These are phyloP conservation scores for Astropecten irregularis DNA, from an alignment of 53 echinoderm and acorn worm genomes.

Conservation along the genomic window DNA sequence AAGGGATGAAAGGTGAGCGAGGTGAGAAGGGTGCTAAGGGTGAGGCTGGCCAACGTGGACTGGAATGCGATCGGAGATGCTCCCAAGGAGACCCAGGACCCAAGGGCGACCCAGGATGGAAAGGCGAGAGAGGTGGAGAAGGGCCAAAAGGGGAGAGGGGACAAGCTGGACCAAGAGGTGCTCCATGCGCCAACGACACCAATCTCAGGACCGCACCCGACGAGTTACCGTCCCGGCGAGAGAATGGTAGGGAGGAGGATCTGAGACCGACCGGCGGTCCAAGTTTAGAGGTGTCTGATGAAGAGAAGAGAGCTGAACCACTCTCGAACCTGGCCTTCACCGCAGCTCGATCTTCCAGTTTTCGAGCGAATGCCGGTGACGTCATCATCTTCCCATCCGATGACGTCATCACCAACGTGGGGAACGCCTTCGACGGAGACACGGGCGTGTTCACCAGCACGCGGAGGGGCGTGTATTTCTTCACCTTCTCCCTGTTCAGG, in stretches of 20 bases:
- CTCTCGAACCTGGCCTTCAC: conserved; percentile 8
- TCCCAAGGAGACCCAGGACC: too few species aligned
- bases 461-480: neutral
- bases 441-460: conserved; percentile 25
- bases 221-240: too few species aligned
- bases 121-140: neutral
- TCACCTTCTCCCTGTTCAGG: conserved; percentile 17
- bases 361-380: conserved; percentile 17
- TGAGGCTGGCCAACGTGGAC: neutral
- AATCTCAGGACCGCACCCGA: too few species aligned
- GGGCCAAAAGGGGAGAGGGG: neutral
- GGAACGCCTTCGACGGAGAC: conserved; percentile 5
- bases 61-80: neutral
- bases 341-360: conserved; percentile 13
- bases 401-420: conserved; percentile 31
- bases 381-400: neutral
- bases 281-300: neutral
- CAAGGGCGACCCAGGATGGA: neutral
- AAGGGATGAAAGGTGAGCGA: neutral
- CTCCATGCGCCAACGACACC: neutral
- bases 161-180: neutral
- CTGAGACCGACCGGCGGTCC: neutral
- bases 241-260: too few species aligned
- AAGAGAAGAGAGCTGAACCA: too few species aligned
- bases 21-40: neutral